Evolutionary conservation across 30 jellyfish, hydroid and myxozoan genomes (phyloP), one percentile per base, ranked within the genome.

Genomic region (Cassiopea xamachana): DNA sequence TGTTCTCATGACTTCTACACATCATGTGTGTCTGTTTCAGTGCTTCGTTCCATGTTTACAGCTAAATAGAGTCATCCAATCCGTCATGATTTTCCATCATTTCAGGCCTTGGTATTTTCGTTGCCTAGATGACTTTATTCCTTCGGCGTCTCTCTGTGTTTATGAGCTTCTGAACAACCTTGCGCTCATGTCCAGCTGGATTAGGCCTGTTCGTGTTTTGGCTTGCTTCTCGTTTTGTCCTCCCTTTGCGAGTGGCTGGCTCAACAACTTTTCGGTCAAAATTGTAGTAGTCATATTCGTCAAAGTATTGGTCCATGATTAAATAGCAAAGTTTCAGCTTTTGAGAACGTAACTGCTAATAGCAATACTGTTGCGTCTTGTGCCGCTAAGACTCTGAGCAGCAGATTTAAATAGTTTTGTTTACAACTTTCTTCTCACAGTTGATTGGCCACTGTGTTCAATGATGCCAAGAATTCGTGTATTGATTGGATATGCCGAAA

Each of bases 181-280:
- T 95, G 45, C 99, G 88, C 75, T 95, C 99, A 93, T 95, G 99
- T 43, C 99, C 99, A 60, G 93, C 87, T 1, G 99, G 99, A 79
- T 58, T 88, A 58, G 90, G 92, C 84, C 98, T 81, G 84, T 95
- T 95, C 45, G 98, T 95, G 94, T 95, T 95, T 47, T 74, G 79
- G 79, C 92, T 79, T 55, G 99, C 92, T 71, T 95, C 99, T 1
- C 97, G 87, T 67, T 95, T 95, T 55, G 99, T 75, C 17, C 99
- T 89, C 60, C 99, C 99, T 71, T 95, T 95, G 47, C 99, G 83
- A 27, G 97, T 87, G 44, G 82, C 91, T 18, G 97, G 98, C 86
- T 89, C 97, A 59, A 84, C 85, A 75, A 73, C 88, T 79, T 84
- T 91, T 44, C 94, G 90, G 91, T 95, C 99, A 77, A 91, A 95